Base-by-base conservation (phyloP, 2,888 invertebrate genomes). In the Dryomyza anilis region DNA sequence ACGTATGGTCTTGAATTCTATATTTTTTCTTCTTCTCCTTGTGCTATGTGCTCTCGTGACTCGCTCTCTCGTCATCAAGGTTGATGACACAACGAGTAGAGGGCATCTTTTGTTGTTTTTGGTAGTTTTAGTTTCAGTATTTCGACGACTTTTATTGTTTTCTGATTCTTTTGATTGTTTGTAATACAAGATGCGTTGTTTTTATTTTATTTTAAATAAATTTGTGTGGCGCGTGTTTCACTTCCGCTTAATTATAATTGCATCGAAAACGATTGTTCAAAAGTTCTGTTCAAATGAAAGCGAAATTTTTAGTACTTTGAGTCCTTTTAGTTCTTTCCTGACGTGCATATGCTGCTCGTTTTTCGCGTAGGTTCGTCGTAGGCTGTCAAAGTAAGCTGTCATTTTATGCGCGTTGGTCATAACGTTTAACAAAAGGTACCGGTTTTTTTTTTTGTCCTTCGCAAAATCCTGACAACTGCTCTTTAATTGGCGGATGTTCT, bases 161-260 rank as follows among this genome's bases (percentile, higher is more conserved):
- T 23, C 21, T 55, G 53, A 45, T 65, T 64, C 64, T 62, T 59
- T 52, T 66, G 50, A 48, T 58, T 61, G 45, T 43, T 69, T 67
- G 69, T 65, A 68, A 69, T 69, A 67, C 64, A 69, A 70, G 67
- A 69, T 65, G 60, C 56, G 66, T 65, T 58, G 27, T 45, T 36
- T 7, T 33, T 64, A 43, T 25, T 57, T 30, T 64, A 57, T 21
- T 33, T 53, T 27, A 30, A 30, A n/a, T 63, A 23, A 14, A 23
- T 43, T 62, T 55, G 33, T 63, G 71, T 79, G 82, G 76, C 83
- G 83, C 83, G 83, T 83, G 83, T 80, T 77, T 76, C 71, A 82
- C 76, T 83, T 83, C 83, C 83, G 78, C 80, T 82, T 81, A 79
- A 80, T 82, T 83, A 81, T 81, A 72, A 73, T 75, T 63, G 56